phyloP scores from a whole-genome alignment of 2,888 invertebrate genomes.

The Zaprionus lineosus region DNA sequence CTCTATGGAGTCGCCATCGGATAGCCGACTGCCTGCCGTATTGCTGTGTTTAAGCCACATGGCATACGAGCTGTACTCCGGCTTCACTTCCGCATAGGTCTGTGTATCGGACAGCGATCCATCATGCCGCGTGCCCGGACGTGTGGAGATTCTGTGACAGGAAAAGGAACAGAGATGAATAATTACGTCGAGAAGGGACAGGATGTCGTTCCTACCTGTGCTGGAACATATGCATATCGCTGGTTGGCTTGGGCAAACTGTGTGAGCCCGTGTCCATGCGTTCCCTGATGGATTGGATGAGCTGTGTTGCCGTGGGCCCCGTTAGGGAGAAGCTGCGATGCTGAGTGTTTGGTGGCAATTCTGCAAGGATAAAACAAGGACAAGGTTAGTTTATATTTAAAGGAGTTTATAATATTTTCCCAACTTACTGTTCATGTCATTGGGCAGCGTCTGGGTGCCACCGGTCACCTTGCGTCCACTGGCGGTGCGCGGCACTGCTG shows the following conservation, averaged over 20 bases:
- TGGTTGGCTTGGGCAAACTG: slow-evolving; percentile 91
- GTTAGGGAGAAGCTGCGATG: slow-evolving; percentile 93
- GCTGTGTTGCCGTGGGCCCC: slow-evolving; percentile 92
- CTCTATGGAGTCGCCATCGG: slow-evolving; percentile 95
- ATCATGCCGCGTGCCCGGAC: slow-evolving; percentile 85
- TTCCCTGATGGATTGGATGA: slow-evolving; percentile 93
- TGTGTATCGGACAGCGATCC: slow-evolving; percentile 94
- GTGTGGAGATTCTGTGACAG: slow-evolving; percentile 70
- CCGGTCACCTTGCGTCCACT: slow-evolving; percentile 93
- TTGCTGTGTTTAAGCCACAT: slow-evolving; percentile 95
- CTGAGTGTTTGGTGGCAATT: slow-evolving; percentile 87
- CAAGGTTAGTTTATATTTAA: background rate
- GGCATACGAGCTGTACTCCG: slow-evolving; percentile 92
- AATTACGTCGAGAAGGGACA: background rate
- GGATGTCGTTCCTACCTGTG: slow-evolving; percentile 83
- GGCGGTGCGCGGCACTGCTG: slow-evolving; percentile 91
- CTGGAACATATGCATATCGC: slow-evolving; percentile 86
- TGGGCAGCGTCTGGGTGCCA: slow-evolving; percentile 93
- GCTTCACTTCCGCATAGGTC: slow-evolving; percentile 88
- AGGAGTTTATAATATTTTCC: background rate
- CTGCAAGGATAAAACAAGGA: slow-evolving; percentile 81
- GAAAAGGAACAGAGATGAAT: background rate
- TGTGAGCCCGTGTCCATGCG: slow-evolving; percentile 92
- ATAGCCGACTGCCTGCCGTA: slow-evolving; percentile 89
- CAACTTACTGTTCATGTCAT: slow-evolving; percentile 87